Evolutionary conservation across 2,888 invertebrate species (phyloP).

Genomic region (Drosophila hawaiiensis): DNA sequence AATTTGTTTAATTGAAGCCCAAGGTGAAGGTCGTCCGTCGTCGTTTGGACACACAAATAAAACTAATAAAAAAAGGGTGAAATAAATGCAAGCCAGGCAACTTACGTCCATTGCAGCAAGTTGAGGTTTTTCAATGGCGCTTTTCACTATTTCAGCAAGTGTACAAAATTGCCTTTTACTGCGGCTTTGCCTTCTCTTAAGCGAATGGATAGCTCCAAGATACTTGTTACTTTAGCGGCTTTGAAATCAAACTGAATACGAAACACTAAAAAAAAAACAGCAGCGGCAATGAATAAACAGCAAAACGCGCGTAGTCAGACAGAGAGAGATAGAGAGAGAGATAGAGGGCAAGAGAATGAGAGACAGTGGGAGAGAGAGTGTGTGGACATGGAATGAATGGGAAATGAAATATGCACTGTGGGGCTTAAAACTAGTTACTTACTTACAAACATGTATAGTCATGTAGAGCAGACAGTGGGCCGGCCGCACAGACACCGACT

Average conservation of each 20-base stretch:
- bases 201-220: slow-evolving; percentile 68
- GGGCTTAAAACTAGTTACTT: slow-evolving; percentile 68
- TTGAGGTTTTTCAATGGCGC: slow-evolving; percentile 43
- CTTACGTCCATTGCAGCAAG: slow-evolving; percentile 67
- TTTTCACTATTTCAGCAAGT: slow-evolving; percentile 57
- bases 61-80: slow-evolving; percentile 17
- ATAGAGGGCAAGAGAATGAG: background rate
- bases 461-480: slow-evolving; percentile 62
- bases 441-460: slow-evolving; percentile 68
- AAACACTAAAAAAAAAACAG: slow-evolving; percentile 53
- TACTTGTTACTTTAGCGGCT: slow-evolving; percentile 80
- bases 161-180: slow-evolving; percentile 43
- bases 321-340: slow-evolving; percentile 8
- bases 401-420: slow-evolving; percentile 60
- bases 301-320: slow-evolving; percentile 24
- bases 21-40: slow-evolving; percentile 76
- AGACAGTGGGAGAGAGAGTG: slow-evolving; percentile 4
- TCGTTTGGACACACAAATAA: slow-evolving; percentile 53
- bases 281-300: slow-evolving; percentile 70
- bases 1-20: slow-evolving; percentile 73
- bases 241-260: slow-evolving; percentile 78
- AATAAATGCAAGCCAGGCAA: slow-evolving; percentile 11
- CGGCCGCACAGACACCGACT: slow-evolving; percentile 42
- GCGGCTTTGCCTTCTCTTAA: slow-evolving; percentile 44
- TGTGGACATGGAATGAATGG: slow-evolving; percentile 57